These are phyloP conservation scores for Leucoptera coffeella DNA, from an alignment of 2,888 invertebrate genomes.

Conservation along the genomic window DNA sequence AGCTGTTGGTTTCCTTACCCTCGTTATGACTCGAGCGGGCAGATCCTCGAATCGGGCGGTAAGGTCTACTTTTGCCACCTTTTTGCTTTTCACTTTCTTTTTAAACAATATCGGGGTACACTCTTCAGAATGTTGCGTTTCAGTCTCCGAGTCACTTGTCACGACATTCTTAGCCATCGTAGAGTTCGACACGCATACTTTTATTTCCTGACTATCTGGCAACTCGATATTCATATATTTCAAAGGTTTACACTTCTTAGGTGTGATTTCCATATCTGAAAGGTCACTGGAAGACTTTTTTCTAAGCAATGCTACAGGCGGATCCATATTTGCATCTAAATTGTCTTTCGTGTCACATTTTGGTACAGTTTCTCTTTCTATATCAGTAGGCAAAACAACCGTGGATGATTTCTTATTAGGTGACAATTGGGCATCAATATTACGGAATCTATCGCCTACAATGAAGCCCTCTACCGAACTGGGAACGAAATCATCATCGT, in stretches of 20 bases:
- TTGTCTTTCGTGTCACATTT: conserved; percentile 11
- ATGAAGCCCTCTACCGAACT: conserved; percentile 13
- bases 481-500: conserved; percentile 13
- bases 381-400: conserved; percentile 8
- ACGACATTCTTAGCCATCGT: conserved; percentile 14
- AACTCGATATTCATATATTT: conserved; percentile 22
- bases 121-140: conserved; percentile 16
- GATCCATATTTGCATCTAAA: conserved; percentile 12
- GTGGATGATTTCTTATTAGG: conserved; percentile 8
- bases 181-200: conserved; percentile 11
- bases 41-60: conserved; percentile 18
- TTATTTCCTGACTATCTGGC: conserved; percentile 35
- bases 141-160: conserved; percentile 27
- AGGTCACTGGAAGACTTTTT: conserved; percentile 15
- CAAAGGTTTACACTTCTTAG: conserved; percentile 18
- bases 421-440: conserved; percentile 9
- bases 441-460: conserved; percentile 10
- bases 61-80: conserved; percentile 18
- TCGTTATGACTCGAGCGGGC: conserved; percentile 24
- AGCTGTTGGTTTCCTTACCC: conserved; percentile 25
- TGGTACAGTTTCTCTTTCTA: conserved; percentile 11
- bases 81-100: conserved; percentile 13
- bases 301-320: conserved; percentile 9
- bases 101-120: conserved; percentile 17
- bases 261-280: conserved; percentile 23